Evolutionary conservation across 2,113 vertebrate genomes (phyloP).

Genomic region (Lophura nycthemera): DNA sequence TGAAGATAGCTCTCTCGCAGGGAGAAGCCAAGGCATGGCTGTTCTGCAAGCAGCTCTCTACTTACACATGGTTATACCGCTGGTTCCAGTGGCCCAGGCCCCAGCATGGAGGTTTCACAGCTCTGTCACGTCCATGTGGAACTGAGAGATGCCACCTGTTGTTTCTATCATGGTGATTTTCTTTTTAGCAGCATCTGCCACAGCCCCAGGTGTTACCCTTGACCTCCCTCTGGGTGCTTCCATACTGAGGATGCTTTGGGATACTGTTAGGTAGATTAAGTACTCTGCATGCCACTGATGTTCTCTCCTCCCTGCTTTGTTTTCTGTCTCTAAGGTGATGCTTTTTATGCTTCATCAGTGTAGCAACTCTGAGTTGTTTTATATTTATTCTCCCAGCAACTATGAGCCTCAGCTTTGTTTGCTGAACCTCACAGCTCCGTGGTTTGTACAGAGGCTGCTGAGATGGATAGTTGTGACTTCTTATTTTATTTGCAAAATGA

Average conservation of each 20-base stretch:
- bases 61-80: not conserved
- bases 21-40: not conserved
- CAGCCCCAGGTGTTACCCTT: not conserved
- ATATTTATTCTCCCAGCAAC: not conserved
- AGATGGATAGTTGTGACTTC: not conserved
- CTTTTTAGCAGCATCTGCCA: not conserved
- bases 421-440: not conserved
- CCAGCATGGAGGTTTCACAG: not conserved
- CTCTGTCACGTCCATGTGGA: no score
- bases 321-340: not conserved
- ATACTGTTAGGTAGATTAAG: not conserved
- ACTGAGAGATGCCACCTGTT: not conserved
- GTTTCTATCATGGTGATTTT: not conserved
- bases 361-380: not conserved
- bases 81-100: accelerated
- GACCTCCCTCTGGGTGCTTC: not conserved
- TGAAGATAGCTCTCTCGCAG: not conserved
- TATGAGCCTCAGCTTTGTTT: not conserved
- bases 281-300: not conserved
- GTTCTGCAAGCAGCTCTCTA: not conserved
- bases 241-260: not conserved
- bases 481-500: not conserved
- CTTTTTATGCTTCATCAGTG: not conserved
- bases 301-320: not conserved
- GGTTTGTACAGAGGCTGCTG: not conserved